Evolutionary conservation across 1,140 invertebrate genomes (phyloP).

Genomic region (Pseudachorutes palmiensis): DNA sequence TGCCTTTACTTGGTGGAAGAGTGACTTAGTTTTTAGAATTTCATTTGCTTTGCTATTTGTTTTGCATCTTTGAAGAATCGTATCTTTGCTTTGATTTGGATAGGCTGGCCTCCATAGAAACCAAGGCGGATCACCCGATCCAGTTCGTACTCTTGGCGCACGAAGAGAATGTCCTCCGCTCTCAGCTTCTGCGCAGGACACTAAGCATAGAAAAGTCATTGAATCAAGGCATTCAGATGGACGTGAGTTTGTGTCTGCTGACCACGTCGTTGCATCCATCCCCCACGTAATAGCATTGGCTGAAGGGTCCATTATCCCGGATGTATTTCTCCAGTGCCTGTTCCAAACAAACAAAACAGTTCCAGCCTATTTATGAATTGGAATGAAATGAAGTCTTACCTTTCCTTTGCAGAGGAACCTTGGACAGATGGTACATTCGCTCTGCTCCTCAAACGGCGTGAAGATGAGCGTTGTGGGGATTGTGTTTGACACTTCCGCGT

Average conservation of each 20-base stretch:
- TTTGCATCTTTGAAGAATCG: not conserved
- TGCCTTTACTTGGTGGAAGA: too few relatives aligned
- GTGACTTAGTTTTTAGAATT: too few relatives aligned
- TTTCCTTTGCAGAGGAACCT: constrained; percentile 33
- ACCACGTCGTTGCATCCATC: constrained; percentile 34
- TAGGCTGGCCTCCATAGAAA: not conserved
- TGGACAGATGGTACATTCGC: constrained; percentile 24
- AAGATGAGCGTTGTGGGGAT: not conserved
- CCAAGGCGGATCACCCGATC: not conserved
- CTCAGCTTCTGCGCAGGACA: not conserved
- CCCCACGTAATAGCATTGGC: constrained; percentile 29
- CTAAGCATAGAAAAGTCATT: too few relatives aligned
- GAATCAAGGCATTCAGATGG: too few relatives aligned
- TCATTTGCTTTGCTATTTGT: not conserved
- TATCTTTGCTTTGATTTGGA: not conserved
- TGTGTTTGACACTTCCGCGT: constrained; percentile 5
- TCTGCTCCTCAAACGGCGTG: constrained; percentile 32
- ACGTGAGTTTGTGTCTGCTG: too few relatives aligned
- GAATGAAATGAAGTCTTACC: too few relatives aligned
- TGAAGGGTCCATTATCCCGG: constrained; percentile 28
- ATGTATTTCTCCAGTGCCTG: constrained; percentile 26
- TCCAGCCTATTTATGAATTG: too few relatives aligned
- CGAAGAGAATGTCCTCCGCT: not conserved
- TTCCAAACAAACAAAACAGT: too few relatives aligned
- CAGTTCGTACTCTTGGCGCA: not conserved